These are phyloP conservation scores for Bombylius major DNA, from an alignment of 2,888 invertebrate genomes.

Conservation along the genomic window DNA sequence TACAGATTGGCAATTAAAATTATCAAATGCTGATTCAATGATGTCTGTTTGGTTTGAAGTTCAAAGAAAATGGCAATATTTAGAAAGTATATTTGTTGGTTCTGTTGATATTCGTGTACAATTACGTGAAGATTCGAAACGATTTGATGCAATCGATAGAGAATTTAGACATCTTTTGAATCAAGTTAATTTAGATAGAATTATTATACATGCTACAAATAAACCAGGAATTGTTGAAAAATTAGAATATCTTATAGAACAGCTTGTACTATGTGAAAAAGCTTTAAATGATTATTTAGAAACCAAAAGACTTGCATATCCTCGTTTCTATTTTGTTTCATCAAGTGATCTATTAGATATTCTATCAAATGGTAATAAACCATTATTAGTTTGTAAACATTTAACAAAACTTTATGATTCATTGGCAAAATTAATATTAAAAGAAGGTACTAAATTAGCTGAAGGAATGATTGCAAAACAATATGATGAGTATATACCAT, in stretches of 20 bases:
- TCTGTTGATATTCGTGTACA: constrained; percentile 89
- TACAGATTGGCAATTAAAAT: constrained; percentile 73
- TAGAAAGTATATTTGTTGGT: constrained; percentile 91
- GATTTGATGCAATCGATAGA: constrained; percentile 76
- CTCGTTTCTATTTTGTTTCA: constrained; percentile 91
- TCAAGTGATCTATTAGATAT: constrained; percentile 81
- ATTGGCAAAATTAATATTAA: constrained; percentile 54
- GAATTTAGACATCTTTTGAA: constrained; percentile 56
- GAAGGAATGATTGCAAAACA: constrained; percentile 80
- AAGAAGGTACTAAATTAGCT: constrained; percentile 47
- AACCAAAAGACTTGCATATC: constrained; percentile 85
- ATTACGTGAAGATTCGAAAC: constrained; percentile 76
- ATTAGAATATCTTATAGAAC: constrained; percentile 57
- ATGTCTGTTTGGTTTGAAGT: constrained; percentile 76
- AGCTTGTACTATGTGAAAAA: constrained; percentile 79
- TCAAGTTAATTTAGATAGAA: constrained; percentile 61
- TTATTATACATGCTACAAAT: constrained; percentile 77
- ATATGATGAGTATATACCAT: constrained; percentile 53
- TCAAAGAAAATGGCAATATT: constrained; percentile 86
- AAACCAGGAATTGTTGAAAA: constrained; percentile 59
- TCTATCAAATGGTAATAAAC: constrained; percentile 69
- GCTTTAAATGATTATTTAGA: constrained; percentile 89
- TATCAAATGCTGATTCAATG: constrained; percentile 81
- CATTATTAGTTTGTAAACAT: constrained; percentile 66
- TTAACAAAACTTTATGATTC: constrained; percentile 88